These are phyloP conservation scores for Osmoderma eremita DNA, from an alignment of 2,888 invertebrate genomes.

Conservation along the genomic window DNA sequence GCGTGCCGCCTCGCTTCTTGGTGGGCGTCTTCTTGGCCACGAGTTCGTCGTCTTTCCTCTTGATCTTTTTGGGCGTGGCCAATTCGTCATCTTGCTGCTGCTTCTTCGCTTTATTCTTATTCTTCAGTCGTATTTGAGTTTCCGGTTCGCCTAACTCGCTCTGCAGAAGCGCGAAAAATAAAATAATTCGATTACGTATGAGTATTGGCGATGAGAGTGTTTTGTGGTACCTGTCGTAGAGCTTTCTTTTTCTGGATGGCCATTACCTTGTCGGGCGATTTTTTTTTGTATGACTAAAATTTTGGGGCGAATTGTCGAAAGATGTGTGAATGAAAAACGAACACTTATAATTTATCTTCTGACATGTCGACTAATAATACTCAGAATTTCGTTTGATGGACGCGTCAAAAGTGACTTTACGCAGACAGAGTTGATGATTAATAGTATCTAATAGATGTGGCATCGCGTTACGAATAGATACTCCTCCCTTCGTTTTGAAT, in stretches of 20 bases:
- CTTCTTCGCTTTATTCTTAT: constrained; percentile 14
- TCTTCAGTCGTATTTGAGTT: background rate
- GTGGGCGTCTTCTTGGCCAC: too few relatives aligned
- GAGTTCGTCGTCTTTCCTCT: too few relatives aligned
- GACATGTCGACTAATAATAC: constrained; percentile 11
- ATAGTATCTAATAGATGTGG: too few relatives aligned
- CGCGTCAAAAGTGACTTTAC: constrained; percentile 2
- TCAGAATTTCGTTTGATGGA: background rate
- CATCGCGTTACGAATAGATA: too few relatives aligned
- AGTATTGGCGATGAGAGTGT: background rate
- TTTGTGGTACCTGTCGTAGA: background rate
- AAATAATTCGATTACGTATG: background rate
- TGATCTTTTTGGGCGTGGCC: too few relatives aligned
- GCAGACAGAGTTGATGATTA: constrained; percentile 11
- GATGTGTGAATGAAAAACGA: constrained; percentile 7
- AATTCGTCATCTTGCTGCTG: too few relatives aligned
- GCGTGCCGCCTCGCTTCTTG: too few relatives aligned
- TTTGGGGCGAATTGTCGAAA: background rate
- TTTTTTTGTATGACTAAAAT: constrained; percentile 14
- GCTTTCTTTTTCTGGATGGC: constrained; percentile 18
- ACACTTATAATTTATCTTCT: constrained; percentile 26
- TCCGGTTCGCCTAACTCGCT: constrained; percentile 11
- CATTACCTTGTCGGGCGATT: background rate
- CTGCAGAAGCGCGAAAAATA: background rate
- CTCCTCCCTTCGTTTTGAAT: too few relatives aligned